phyloP scores from a whole-genome alignment of 1,140 invertebrate species.

The Rhagoletis pomonella region DNA sequence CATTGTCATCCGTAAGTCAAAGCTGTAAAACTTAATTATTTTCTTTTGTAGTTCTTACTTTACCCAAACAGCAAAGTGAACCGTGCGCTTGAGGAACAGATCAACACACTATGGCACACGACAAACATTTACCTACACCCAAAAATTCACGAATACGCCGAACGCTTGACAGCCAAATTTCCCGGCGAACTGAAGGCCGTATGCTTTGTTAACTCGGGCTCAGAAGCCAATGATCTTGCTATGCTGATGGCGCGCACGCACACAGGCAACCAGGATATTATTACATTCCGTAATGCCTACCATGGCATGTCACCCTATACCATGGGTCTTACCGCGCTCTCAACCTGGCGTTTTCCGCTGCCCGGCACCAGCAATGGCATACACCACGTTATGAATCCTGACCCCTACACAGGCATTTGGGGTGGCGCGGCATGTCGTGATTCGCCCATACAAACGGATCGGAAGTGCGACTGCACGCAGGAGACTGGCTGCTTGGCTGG shows the following conservation, averaged over 20 bases:
- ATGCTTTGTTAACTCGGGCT: constrained; percentile 96
- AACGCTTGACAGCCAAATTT: constrained; percentile 86
- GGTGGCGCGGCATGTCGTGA: constrained; percentile 92
- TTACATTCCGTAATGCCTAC: constrained; percentile 91
- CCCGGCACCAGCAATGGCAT: constrained; percentile 84
- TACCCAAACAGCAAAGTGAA: constrained; percentile 81
- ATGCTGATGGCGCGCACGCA: constrained; percentile 89
- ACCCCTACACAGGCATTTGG: constrained; percentile 92
- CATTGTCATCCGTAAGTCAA: constrained; percentile 98
- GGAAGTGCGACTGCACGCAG: constrained; percentile 80
- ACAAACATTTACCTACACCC: constrained; percentile 94
- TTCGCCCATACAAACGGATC: constrained; percentile 85
- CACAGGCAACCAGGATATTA: constrained; percentile 88
- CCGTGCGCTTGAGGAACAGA: constrained; percentile 85
- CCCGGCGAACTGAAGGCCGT: constrained; percentile 91
- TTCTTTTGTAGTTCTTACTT: not conserved
- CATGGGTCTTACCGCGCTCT: constrained; percentile 88
- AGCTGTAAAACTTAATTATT: not conserved
- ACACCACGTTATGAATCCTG: constrained; percentile 93
- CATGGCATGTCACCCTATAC: constrained; percentile 91
- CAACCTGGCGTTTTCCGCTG: constrained; percentile 86
- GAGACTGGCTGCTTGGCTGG: constrained; percentile 81
- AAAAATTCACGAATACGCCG: constrained; percentile 92
- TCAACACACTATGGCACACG: constrained; percentile 90
- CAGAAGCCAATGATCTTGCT: constrained; percentile 97